Evolutionary conservation across 2,113 vertebrate genomes (phyloP).

Genomic region (Rallus limicola): DNA sequence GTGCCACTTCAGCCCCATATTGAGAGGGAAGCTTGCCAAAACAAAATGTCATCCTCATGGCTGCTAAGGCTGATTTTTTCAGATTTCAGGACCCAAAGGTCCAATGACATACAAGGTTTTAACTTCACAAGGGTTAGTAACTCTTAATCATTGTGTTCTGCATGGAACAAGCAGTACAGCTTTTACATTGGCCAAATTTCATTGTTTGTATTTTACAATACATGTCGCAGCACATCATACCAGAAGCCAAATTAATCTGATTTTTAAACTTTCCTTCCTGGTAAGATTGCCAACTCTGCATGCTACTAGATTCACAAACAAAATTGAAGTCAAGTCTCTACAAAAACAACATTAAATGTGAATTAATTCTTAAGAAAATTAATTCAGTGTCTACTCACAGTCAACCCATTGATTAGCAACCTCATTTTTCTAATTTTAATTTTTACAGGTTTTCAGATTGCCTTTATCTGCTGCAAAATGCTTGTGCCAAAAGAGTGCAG

Average conservation of each 20-base stretch:
- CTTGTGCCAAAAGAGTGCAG: background rate
- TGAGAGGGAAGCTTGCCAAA: background rate
- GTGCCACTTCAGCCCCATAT: background rate
- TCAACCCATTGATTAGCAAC: background rate
- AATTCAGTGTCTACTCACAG: background rate
- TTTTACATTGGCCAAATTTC: background rate
- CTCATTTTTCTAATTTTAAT: background rate
- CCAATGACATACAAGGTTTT: background rate
- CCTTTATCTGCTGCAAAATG: background rate
- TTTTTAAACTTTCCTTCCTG: background rate
- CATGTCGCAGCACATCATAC: accelerated
- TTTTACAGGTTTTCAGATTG: background rate
- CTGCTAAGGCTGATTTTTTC: background rate
- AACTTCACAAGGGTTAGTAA: background rate
- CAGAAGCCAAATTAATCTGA: background rate
- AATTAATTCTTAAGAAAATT: background rate
- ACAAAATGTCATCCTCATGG: accelerated
- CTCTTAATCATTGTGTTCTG: background rate
- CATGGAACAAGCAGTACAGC: background rate
- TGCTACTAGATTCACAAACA: background rate
- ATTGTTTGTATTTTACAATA: background rate
- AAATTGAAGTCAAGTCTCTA: background rate
- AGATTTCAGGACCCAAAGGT: background rate
- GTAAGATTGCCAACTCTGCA: background rate
- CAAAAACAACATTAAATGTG: background rate